Evolutionary conservation across 2,113 vertebrate species (phyloP), one percentile per base, ranked within the genome.

Genomic region (Neotoma lepida): DNA sequence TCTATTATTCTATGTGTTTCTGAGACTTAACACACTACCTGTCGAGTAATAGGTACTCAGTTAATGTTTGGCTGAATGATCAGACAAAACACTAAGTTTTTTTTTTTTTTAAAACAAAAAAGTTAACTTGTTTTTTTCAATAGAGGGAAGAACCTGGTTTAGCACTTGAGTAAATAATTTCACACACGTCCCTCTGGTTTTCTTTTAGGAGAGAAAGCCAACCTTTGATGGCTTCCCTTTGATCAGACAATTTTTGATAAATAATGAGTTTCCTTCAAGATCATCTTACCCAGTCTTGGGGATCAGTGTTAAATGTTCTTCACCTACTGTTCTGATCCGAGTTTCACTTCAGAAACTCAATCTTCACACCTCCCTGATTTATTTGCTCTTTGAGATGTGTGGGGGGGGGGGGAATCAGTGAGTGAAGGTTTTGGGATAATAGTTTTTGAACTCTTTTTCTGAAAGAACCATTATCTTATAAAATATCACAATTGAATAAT

Each of bases 21-120:
- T 87, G 78, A 26, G 80, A 78, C 66, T 92, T 90, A 78, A 51
- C 82, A 89, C 14, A 78, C 56, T 92, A 33, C 22, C 28, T n/a
- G n/a, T 46, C 71, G 91, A 90, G 28, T 92, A 92, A 41, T 58
- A 70, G 39, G 28, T 51, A 92, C 77, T 96, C 61, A 74, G 35
- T 84, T 46, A 97, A 92, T 94, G 49, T 89, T 92, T 85, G 86
- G 71, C 82, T 86, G 56, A 96, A n/a, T 73, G 71, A 64, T 46
- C 26, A 30, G 28, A 44, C 4, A 88, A 84, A 30, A 33, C 10
- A 80, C 51, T 63, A 84, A 86, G 93, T 35, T 66, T 14, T 64
- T 64, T 64, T 14, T 61, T 12, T 68, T 68, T 35, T 35, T 35
- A 17, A 12, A 58, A 58, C 2, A 35, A 33, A 68, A 35, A 35